Evolutionary conservation across 1,140 invertebrate species (phyloP), one percentile per base, ranked within the genome.

Genomic region (Babylonia areolata): DNA sequence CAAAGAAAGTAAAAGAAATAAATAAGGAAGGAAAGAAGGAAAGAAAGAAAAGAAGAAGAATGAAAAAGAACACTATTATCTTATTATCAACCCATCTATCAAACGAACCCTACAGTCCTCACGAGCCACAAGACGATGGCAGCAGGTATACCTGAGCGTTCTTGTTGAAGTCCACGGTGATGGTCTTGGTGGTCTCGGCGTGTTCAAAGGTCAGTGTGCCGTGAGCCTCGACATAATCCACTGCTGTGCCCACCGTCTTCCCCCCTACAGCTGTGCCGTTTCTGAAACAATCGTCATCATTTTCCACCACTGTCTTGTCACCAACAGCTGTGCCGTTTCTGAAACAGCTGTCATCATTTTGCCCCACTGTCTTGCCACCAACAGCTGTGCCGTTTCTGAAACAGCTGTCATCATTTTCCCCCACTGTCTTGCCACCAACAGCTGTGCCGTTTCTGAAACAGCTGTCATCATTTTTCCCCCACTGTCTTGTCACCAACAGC

Each of bases 81-180:
- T n/a, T n/a, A n/a, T n/a, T n/a, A n/a, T n/a, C n/a, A n/a, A n/a
- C n/a, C n/a, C n/a, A n/a, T n/a, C n/a, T n/a, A n/a, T n/a, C n/a
- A n/a, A n/a, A n/a, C n/a, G n/a, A n/a, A n/a, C n/a, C n/a, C n/a
- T n/a, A n/a, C n/a, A n/a, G n/a, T n/a, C n/a, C n/a, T n/a, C n/a
- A n/a, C n/a, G n/a, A n/a, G n/a, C n/a, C n/a, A n/a, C n/a, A n/a
- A n/a, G n/a, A n/a, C n/a, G n/a, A n/a, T n/a, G n/a, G n/a, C n/a
- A n/a, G n/a, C n/a, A n/a, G n/a, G n/a, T n/a, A 73, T 87, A 91
- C 91, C 90, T 93, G 90, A 3, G 87, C 92, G 89, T 96, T 95
- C 88, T 96, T 95, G 78, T 95, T 95, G 85, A 96, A 95, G 0
- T 95, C 95, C 85, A 96, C 95, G 85, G 95, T 94, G 42, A 96